Conservation (phyloP, 2,113 vertebrate species). For the Cyprinodon variegatus region DNA sequence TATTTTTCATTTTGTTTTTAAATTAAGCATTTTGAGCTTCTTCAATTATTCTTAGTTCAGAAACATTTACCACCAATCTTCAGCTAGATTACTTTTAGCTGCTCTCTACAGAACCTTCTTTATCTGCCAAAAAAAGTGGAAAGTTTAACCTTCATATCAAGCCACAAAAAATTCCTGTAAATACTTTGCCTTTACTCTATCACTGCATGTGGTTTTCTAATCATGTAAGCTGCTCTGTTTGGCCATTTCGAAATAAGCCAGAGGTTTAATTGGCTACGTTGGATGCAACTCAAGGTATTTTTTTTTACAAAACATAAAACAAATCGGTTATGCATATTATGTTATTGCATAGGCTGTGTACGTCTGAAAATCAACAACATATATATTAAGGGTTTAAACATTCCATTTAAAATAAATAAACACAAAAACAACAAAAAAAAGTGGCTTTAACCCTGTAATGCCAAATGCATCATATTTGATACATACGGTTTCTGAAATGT, state of each 20-base stretch:
- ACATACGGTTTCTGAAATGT: too few species aligned
- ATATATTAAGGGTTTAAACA: too few species aligned
- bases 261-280: neutral
- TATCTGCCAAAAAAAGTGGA: neutral
- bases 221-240: neutral
- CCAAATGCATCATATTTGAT: too few species aligned
- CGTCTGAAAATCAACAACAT: too few species aligned
- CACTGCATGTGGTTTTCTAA: neutral
- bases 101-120: neutral
- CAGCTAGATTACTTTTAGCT: neutral
- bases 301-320: neutral
- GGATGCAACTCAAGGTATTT: neutral
- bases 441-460: too few species aligned
- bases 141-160: slow-evolving; percentile 4
- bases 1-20: neutral
- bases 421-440: too few species aligned
- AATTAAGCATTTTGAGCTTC: neutral
- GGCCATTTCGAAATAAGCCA: neutral
- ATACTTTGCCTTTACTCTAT: neutral
- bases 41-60: slow-evolving; percentile 9
- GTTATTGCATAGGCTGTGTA: too few species aligned
- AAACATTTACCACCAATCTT: slow-evolving; percentile 18
- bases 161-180: neutral
- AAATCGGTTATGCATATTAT: too few species aligned
- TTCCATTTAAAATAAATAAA: too few species aligned